These are phyloP conservation scores for Lepidurus apus DNA, from an alignment of 1,140 invertebrate genomes.

Conservation along the genomic window DNA sequence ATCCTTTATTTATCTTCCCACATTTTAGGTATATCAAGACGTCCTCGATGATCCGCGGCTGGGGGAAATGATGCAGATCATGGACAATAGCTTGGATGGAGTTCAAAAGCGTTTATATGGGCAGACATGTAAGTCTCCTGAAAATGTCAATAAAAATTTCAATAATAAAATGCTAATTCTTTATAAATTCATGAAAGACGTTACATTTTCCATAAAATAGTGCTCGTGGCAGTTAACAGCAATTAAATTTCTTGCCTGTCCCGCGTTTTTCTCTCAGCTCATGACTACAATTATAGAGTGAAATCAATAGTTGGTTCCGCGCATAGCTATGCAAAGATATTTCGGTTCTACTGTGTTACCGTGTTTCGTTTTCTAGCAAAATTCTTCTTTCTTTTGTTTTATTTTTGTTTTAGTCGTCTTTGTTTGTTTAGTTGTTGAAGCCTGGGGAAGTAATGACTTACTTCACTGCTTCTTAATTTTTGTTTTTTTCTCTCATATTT, in stretches of 20 bases:
- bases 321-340: background rate
- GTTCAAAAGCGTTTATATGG: no score
- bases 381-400: background rate
- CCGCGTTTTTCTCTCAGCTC: background rate
- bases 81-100: no score
- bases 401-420: background rate
- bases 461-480: background rate
- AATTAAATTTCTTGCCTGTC: no score
- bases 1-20: no score
- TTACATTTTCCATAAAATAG: no score
- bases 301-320: slow-evolving; percentile 11
- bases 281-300: background rate
- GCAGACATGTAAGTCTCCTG: no score
- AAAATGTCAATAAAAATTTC: no score
- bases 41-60: no score
- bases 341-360: background rate
- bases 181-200: no score
- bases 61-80: no score
- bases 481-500: background rate
- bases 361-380: background rate
- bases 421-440: background rate
- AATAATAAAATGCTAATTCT: no score
- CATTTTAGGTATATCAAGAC: no score
- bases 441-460: background rate
- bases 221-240: background rate